phyloP scores from a whole-genome alignment of 1,140 invertebrate species.

The Neocloeon triangulifer region DNA sequence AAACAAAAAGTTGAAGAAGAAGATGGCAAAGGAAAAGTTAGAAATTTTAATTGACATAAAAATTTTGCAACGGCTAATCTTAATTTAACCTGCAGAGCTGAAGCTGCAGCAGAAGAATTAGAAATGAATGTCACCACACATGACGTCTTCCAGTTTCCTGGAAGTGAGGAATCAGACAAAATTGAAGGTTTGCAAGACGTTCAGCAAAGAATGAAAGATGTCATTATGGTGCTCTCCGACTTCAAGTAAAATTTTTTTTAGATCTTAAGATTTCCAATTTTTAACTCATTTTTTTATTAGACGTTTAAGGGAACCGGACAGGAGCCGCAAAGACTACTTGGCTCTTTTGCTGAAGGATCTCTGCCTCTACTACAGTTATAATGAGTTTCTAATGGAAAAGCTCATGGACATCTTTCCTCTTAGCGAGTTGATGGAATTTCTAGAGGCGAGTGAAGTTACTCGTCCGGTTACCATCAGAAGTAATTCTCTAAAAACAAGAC shows the following conservation, averaged over 20 bases:
- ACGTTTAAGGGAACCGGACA: too few species aligned
- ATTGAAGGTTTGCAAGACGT: slow-evolving; percentile 56
- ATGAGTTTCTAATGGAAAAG: slow-evolving; percentile 85
- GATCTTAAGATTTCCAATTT: slow-evolving; percentile 2
- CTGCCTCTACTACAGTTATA: slow-evolving; percentile 93
- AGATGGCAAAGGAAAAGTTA: slow-evolving; percentile 37
- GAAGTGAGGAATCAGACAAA: slow-evolving; percentile 44
- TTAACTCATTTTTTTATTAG: too few species aligned
- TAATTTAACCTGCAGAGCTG: slow-evolving; percentile 18
- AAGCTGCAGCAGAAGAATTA: slow-evolving; percentile 55
- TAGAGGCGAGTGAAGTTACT: slow-evolving; percentile 92
- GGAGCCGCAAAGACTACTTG: slow-evolving; percentile 61
- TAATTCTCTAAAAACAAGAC: slow-evolving; percentile 85
- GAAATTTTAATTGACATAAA: slow-evolving; percentile 2
- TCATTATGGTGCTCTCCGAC: slow-evolving; percentile 67
- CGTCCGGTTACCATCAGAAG: slow-evolving; percentile 88
- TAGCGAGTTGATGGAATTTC: slow-evolving; percentile 74
- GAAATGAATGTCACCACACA: slow-evolving; percentile 47
- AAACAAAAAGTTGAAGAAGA: slow-evolving; percentile 55
- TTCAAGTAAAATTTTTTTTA: slow-evolving; percentile 30
- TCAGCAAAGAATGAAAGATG: slow-evolving; percentile 76
- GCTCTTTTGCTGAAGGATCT: slow-evolving; percentile 60
- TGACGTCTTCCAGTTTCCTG: slow-evolving; percentile 53
- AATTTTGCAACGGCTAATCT: background rate
- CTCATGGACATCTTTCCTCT: slow-evolving; percentile 84